A percentile compares a stretch with the other conserved stretches of the same genome.
Conservation (phyloP, 2,113 vertebrate genomes). For the Neoarius graeffei region DNA sequence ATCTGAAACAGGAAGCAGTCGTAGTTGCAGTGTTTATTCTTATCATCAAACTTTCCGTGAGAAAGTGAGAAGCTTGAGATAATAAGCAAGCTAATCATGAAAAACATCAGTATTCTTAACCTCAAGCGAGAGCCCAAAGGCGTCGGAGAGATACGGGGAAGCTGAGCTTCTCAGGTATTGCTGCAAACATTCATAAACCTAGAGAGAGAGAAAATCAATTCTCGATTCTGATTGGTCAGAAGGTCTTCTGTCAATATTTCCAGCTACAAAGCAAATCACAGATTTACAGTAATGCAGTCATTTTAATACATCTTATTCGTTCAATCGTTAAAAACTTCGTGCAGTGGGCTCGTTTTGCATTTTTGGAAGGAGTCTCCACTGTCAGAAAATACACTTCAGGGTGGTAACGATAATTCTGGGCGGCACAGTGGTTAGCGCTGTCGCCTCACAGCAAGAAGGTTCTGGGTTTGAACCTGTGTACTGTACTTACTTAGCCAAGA, state of each 20-base stretch:
- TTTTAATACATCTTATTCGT: background rate
- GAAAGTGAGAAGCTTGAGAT: background rate
- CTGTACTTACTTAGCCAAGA: no score
- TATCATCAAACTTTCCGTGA: background rate
- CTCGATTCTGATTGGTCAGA: background rate
- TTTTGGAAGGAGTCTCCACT: background rate
- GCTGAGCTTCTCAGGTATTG: slow-evolving; percentile 73
- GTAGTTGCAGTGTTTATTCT: no score
- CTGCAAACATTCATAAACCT: slow-evolving; percentile 90
- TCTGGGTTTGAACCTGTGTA: no score
- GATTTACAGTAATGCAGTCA: background rate
- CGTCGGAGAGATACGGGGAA: slow-evolving; percentile 69
- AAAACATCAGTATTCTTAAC: slow-evolving; percentile 65
- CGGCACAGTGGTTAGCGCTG: no score
- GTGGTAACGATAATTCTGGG: background rate
- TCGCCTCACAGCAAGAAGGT: no score
- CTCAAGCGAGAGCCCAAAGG: slow-evolving; percentile 77
- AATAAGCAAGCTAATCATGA: background rate
- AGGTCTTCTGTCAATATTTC: background rate
- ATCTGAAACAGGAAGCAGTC: slow-evolving; percentile 55
- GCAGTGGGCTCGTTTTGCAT: background rate
- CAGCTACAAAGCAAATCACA: background rate
- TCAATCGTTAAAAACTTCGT: background rate
- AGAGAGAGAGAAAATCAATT: background rate
- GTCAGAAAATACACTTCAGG: background rate